phyloP scores from a whole-genome alignment of 1,140 invertebrate genomes.

The Pogonomyrmex californicus region DNA sequence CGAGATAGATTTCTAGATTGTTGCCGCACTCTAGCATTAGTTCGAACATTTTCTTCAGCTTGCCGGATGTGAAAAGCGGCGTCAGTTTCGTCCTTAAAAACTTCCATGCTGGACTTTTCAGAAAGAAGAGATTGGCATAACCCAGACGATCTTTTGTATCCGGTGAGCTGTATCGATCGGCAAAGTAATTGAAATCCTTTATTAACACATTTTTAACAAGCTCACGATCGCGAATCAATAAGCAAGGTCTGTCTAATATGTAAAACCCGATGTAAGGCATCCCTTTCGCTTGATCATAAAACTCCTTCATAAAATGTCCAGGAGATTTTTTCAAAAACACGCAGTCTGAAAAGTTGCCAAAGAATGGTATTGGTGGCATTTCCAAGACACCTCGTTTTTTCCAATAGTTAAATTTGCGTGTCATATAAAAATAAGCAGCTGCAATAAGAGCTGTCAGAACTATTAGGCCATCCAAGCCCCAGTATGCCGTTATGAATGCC shows the following conservation, averaged over 20 bases:
- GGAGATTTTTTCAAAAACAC: slow-evolving; percentile 59
- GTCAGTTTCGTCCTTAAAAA: slow-evolving; percentile 82
- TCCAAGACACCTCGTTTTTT: slow-evolving; percentile 78
- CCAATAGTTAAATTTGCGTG: slow-evolving; percentile 84
- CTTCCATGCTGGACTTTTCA: slow-evolving; percentile 83
- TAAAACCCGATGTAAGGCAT: slow-evolving; percentile 81
- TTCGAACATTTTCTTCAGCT: slow-evolving; percentile 84
- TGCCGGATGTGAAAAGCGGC: slow-evolving; percentile 84
- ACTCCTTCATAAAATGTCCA: slow-evolving; percentile 43
- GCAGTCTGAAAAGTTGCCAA: slow-evolving; percentile 80
- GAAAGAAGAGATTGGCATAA: slow-evolving; percentile 77
- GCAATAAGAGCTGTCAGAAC: background rate
- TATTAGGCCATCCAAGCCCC: slow-evolving; percentile 60
- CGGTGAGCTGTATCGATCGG: slow-evolving; percentile 72
- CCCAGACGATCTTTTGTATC: slow-evolving; percentile 76
- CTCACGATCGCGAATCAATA: slow-evolving; percentile 85
- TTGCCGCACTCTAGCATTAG: slow-evolving; percentile 83
- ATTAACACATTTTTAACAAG: slow-evolving; percentile 85
- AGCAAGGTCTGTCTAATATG: slow-evolving; percentile 80
- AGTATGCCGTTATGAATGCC: slow-evolving; percentile 66
- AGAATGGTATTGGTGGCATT: slow-evolving; percentile 76
- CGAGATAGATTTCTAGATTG: slow-evolving; percentile 80
- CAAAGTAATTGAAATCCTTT: slow-evolving; percentile 86
- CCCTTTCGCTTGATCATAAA: slow-evolving; percentile 69
- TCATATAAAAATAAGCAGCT: slow-evolving; percentile 78